Conservation (phyloP, 2,797 vertebrate genomes). For the Labeo calbasu region DNA sequence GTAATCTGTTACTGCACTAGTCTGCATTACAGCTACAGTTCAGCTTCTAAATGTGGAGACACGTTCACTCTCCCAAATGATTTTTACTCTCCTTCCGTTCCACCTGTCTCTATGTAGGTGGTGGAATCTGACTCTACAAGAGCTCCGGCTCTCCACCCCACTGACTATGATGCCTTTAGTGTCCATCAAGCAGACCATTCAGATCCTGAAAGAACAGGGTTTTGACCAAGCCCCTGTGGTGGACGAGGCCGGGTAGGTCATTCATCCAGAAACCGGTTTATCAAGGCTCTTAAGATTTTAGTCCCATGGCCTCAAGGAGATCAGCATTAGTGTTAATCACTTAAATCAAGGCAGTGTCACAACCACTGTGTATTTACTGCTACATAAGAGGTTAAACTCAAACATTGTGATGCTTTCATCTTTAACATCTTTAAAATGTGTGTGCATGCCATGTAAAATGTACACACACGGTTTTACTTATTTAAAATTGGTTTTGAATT, state of each 20-base stretch:
- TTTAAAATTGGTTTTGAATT: too few relatives aligned
- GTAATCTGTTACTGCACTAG: not conserved
- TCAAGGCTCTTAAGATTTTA: not conserved
- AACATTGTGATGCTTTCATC: too few relatives aligned
- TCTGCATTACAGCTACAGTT: not conserved
- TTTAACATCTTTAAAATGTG: too few relatives aligned
- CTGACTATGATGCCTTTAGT: conserved; percentile 90
- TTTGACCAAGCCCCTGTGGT: conserved; percentile 97
- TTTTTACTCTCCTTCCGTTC: not conserved
- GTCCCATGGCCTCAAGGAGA: too few relatives aligned
- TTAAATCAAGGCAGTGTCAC: not conserved
- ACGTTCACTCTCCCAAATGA: not conserved
- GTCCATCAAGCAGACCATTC: conserved; percentile 89
- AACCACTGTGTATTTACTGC: not conserved
- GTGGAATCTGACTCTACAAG: conserved; percentile 91
- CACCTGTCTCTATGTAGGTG: conserved; percentile 79
- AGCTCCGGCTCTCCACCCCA: conserved; percentile 85
- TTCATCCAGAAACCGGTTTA: not conserved
- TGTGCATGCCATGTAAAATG: too few relatives aligned
- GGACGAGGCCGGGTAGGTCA: conserved; percentile 85
- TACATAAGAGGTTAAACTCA: not conserved
- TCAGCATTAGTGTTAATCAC: not conserved
- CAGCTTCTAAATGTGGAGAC: not conserved
- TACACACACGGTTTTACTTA: too few relatives aligned
- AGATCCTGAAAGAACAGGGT: conserved; percentile 91